Conservation (phyloP, 2,797 vertebrate species). For the Sebastes wilsoni region DNA sequence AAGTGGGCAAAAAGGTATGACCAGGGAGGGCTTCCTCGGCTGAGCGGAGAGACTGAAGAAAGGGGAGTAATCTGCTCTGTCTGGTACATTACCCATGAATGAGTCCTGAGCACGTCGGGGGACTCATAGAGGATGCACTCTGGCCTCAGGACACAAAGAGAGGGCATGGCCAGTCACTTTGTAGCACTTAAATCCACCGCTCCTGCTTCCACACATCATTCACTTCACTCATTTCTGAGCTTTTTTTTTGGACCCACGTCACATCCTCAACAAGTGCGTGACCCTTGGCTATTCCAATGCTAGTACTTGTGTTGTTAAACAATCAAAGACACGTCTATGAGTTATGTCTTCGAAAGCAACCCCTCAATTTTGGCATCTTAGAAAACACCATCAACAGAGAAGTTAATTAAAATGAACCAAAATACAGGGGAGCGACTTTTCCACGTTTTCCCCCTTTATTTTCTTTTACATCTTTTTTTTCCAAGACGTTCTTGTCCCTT, state of each 20-base stretch:
- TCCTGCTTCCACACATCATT: conserved; percentile 54
- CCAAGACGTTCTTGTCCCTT: conserved; percentile 29
- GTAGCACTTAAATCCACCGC: conserved; percentile 68
- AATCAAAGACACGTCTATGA: not conserved
- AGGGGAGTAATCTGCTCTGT: conserved; percentile 79
- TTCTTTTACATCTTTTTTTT: not conserved
- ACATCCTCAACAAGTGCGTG: conserved; percentile 21
- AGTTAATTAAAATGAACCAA: not conserved
- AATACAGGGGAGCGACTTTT: not conserved
- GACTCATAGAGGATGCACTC: conserved; percentile 79
- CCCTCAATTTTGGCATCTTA: not conserved
- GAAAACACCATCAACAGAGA: not conserved
- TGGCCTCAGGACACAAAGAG: conserved; percentile 77
- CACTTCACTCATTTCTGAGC: conserved; percentile 41
- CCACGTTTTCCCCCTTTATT: not conserved
- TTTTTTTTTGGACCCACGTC: conserved; percentile 11
- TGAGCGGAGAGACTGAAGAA: conserved; percentile 65
- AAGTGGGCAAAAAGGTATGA: conserved; percentile 41
- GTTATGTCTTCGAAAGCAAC: not conserved
- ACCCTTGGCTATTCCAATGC: not conserved
- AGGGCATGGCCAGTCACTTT: conserved; percentile 74
- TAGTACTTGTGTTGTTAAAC: not conserved
- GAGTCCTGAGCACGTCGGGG: conserved; percentile 73
- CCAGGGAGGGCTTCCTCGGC: conserved; percentile 48
- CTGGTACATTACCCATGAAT: conserved; percentile 86